Evolutionary conservation across 2,797 vertebrate species (phyloP), one percentile per base, ranked within the genome.

Genomic region (Sebastes iracundus): DNA sequence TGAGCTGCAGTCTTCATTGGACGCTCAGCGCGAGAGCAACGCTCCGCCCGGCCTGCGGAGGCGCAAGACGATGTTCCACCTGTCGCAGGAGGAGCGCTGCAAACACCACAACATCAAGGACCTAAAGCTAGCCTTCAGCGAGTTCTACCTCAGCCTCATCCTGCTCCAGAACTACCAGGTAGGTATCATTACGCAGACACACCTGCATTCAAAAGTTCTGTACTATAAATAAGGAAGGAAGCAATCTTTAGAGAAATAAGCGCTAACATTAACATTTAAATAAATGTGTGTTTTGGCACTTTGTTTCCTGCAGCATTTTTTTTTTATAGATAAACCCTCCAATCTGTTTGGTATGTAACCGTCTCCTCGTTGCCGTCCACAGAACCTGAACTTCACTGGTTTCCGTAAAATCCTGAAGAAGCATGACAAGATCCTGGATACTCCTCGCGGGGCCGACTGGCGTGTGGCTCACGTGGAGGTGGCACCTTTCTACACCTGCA

Each of bases 341-440:
- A 58, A 4, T 66, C 14, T 60, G n/a, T 70, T 13, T 56, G 25
- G 10, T 33, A 1, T 28, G 0, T 52, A 61, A 42, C n/a, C 1
- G 38, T 27, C 33, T 61, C 22, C 16, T 72, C 20, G 2, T 58
- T 65, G 2, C 13, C 28, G 0, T 53, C 38, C 66, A 49, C 94
- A 99, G 98, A 99, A 99, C 91, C 96, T 99, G 94, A 99, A 99
- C 93, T 99, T 99, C 94, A 99, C 98, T 0, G 98, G 98, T 75
- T 99, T 99, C 94, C 97, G 98, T 81, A 99, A 99, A 94, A 99
- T 99, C 92, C 95, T 99, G 76, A 99, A 99, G 96, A 99, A 99
- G 80, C 98, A 99, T 96, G 98, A 99, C 93, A 99, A 99, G 95
- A 98, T 99, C 90, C 97, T 99, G 95, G 98, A 99, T 86, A 99